Evolutionary conservation across 2,113 vertebrate genomes (phyloP).

Genomic region (Gambusia affinis): DNA sequence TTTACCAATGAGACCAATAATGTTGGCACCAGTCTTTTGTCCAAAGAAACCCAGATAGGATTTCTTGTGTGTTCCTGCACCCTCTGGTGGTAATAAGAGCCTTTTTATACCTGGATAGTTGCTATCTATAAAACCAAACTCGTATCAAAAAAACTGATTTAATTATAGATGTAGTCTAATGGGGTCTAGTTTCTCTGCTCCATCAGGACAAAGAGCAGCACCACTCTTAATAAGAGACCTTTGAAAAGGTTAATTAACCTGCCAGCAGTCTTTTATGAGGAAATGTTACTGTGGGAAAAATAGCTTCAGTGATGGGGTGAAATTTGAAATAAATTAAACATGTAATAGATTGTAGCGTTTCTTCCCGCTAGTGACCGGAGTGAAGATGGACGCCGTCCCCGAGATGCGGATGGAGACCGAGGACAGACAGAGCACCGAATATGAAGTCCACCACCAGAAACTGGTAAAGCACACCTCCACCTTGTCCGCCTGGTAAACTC

Average conservation of each 20-base stretch:
- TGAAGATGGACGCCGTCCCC: constrained; percentile 92
- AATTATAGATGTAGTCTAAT: not conserved
- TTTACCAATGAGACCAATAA: no score
- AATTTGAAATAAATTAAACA: not conserved
- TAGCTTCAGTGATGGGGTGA: not conserved
- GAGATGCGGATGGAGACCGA: constrained; percentile 94
- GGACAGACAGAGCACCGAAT: constrained; percentile 90
- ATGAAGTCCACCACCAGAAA: constrained; percentile 97
- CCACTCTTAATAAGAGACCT: not conserved
- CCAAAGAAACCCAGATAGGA: constrained; percentile 90
- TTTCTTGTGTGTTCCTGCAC: constrained; percentile 6
- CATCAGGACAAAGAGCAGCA: not conserved
- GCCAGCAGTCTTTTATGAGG: not conserved
- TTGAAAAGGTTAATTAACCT: not conserved
- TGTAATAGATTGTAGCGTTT: constrained; percentile 42
- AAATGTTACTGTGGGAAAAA: not conserved
- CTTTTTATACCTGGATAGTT: not conserved
- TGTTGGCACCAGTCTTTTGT: no score
- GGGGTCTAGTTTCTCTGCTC: not conserved
- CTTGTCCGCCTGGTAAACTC: constrained; percentile 60
- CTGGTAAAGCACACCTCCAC: constrained; percentile 78
- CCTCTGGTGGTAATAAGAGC: constrained; percentile 7
- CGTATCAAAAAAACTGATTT: not conserved
- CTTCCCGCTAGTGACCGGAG: constrained; percentile 84
- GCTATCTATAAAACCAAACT: not conserved